Evolutionary conservation across 2,888 invertebrate species (phyloP), one percentile per base, ranked within the genome.

Genomic region (Perizoma affinitatum): DNA sequence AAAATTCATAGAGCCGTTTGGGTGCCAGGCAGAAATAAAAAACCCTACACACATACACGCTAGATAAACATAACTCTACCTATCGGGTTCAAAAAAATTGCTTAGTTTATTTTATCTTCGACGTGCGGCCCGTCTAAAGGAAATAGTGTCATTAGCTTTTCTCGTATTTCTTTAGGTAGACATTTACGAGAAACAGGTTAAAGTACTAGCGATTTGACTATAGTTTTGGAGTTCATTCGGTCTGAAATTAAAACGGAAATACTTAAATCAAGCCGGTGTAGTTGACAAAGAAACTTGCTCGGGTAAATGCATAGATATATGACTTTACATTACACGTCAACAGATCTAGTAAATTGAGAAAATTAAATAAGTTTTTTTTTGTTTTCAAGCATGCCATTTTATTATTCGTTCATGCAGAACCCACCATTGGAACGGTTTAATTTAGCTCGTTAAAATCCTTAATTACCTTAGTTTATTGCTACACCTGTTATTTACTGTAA

Each of bases 121-220:
- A 54, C 57, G 57, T 87, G 86, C 89, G 82, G 84, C 70, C 69
- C 41, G 75, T 78, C 74, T 75, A 77, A 78, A 86, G 90, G 90
- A 90, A 90, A 90, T 90, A 76, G 84, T 83, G 81, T 90, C 90
- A 89, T 90, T 90, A 90, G 86, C 80, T 86, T 85, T 80, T 83
- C 87, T 83, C 86, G 85, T 88, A 88, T 87, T 86, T 88, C 86
- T 90, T 84, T 71, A 69, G 49, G 73, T 74, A 81, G 85, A 87
- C 85, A 78, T 88, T 88, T 86, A 83, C 79, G 83, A 76, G 78
- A 78, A 79, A 79, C 82, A 86, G 79, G 75, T 77, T 72, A 58
- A 54, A 58, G 46, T 48, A 76, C 78, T 75, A 73, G 74, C 75
- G 70, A 65, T 70, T 79, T 73, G 70, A 72, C 73, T 69, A 63